These are phyloP conservation scores for Melipona beecheii DNA, from an alignment of 2,888 invertebrate species.

Conservation along the genomic window DNA sequence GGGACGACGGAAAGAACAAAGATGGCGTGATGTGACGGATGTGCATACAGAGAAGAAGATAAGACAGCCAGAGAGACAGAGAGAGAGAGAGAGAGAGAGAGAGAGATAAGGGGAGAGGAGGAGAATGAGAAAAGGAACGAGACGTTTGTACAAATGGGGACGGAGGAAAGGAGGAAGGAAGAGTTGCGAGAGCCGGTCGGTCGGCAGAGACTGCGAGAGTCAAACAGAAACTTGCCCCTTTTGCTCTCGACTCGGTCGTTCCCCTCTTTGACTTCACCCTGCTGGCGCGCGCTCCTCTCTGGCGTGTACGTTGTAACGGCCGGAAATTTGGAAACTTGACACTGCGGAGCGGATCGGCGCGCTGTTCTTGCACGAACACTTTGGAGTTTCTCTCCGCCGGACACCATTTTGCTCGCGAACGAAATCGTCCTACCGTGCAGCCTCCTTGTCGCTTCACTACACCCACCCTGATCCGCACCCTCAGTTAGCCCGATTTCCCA, in stretches of 20 bases:
- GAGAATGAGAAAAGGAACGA: constrained; percentile 1
- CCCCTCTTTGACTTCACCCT: constrained; percentile 23
- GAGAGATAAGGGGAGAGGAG: not conserved
- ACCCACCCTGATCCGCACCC: constrained; percentile 26
- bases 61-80: no score
- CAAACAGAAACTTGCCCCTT: constrained; percentile 74
- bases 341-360: constrained; percentile 60
- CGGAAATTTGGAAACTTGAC: constrained; percentile 81
- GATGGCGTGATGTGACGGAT: not conserved
- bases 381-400: constrained; percentile 64
- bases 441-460: constrained; percentile 48
- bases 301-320: constrained; percentile 63
- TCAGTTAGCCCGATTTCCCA: constrained; percentile 4
- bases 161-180: not conserved
- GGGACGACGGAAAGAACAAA: constrained; percentile 18
- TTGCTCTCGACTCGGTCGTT: constrained; percentile 54
- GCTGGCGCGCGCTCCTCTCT: constrained; percentile 25
- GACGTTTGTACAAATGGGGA: constrained; percentile 18
- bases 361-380: constrained; percentile 66
- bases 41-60: constrained; percentile 17
- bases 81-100: not conserved
- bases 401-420: constrained; percentile 57
- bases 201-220: constrained; percentile 55
- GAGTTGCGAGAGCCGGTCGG: constrained; percentile 22
- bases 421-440: constrained; percentile 63